Evolutionary conservation across 1,140 invertebrate genomes (phyloP), one percentile per base, ranked within the genome.

Genomic region (Metopolophium dirhodum): DNA sequence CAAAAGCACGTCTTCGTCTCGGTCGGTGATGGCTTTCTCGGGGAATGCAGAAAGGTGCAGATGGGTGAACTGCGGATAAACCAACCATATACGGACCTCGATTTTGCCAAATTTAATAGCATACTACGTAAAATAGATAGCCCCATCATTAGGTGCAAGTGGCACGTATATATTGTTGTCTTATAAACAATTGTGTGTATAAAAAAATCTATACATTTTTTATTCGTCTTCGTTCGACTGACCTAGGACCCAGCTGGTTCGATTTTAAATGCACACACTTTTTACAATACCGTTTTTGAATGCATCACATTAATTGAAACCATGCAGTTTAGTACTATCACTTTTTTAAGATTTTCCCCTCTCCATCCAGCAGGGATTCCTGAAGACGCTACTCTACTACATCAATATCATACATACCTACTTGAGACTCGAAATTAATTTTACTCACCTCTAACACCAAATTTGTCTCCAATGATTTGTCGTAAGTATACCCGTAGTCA

Each of bases 391-490:
- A n/a, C 61, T 68, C 61, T 68, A n/a, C 14, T 18, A 0, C 4
- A n/a, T 68, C 14, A 68, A 9, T 30, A n/a, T 18, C 30, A n/a
- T n/a, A n/a, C 14, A n/a, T n/a, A n/a, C n/a, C 1, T 68, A 68
- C 1, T 68, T 4, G 1, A n/a, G 37, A 37, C 37, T 37, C 37
- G n/a, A 37, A n/a, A 18, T 68, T 68, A 0, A 68, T n/a, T 86
- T 26, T 41, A 89, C 49, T 57, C 11, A 91, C 90, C 57, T 7
- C 47, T 30, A 77, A n/a, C 37, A 47, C 57, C 37, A 91, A 30
- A n/a, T 47, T 30, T 1, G 90, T 91, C n/a, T 91, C 90, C 35
- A 91, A n/a, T 30, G 90, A 91, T 91, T 35, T 45, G 54, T 47
- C 45, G 22, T 77, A 91, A 77, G 57, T 47, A 91, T 45, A 68